These are phyloP conservation scores for Manduca sexta DNA, from an alignment of 1,140 invertebrate genomes.

Conservation along the genomic window DNA sequence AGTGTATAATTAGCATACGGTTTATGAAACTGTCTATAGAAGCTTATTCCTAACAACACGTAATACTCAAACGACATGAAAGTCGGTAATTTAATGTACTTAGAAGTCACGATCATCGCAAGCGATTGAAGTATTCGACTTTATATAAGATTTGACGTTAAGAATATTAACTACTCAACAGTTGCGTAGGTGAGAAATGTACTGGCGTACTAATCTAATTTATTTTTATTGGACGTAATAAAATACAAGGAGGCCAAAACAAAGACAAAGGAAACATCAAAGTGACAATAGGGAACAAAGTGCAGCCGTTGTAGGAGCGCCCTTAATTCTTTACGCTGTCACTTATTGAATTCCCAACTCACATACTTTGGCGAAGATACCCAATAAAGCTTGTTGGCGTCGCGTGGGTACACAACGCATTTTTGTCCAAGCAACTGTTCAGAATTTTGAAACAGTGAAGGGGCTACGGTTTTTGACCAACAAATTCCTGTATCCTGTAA, in stretches of 20 bases:
- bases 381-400: slow-evolving; percentile 62
- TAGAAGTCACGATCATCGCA: no score
- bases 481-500: slow-evolving; percentile 45
- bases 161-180: no score
- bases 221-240: no score
- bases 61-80: slow-evolving; percentile 1
- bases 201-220: no score
- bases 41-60: neutral
- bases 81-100: no score
- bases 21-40: neutral
- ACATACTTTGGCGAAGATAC: slow-evolving; percentile 56
- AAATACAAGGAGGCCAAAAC: no score
- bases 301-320: slow-evolving; percentile 32
- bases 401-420: slow-evolving; percentile 48
- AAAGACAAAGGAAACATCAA: slow-evolving; percentile 32
- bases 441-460: slow-evolving; percentile 56
- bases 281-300: slow-evolving; percentile 33
- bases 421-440: slow-evolving; percentile 51
- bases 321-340: slow-evolving; percentile 57
- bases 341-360: slow-evolving; percentile 64
- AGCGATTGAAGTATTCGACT: no score
- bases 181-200: no score
- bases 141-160: no score
- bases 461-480: slow-evolving; percentile 36
- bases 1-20: neutral